Percentiles rank a stretch among this genome's conserved stretches.
Evolutionary conservation across 2,888 invertebrate genomes (phyloP).

Genomic region (Spatulosminthurus flaviceps): DNA sequence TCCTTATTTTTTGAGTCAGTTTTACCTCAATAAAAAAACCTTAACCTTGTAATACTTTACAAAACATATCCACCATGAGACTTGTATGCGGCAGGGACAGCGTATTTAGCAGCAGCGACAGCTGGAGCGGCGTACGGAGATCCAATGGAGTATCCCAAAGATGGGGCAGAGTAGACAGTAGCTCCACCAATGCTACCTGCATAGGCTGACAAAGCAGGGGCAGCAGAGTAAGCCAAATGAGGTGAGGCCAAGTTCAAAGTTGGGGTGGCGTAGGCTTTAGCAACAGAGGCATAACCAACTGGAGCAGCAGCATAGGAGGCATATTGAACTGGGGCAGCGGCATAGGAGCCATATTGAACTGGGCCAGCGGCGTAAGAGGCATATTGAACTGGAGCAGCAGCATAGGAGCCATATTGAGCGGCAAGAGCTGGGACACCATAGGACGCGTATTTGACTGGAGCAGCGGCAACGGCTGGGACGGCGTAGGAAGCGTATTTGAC

Average conservation of each 20-base stretch:
- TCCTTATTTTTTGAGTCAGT: not conserved
- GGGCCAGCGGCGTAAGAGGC: constrained; percentile 15
- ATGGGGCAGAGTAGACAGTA: constrained; percentile 56
- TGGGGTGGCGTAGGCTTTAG: constrained; percentile 49
- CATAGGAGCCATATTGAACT: constrained; percentile 26
- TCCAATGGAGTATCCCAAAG: constrained; percentile 60
- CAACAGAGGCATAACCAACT: constrained; percentile 29
- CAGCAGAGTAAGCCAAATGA: constrained; percentile 46
- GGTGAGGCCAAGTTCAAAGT: constrained; percentile 49
- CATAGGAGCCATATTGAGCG: not conserved
- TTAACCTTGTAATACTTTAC: too few species aligned
- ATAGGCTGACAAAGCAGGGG: not conserved
- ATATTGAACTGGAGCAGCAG: constrained; percentile 27
- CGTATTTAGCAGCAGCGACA: constrained; percentile 39
- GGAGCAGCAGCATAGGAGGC: constrained; percentile 12
- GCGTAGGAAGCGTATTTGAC: constrained; percentile 25
- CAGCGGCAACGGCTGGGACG: constrained; percentile 45
- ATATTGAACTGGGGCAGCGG: constrained; percentile 28
- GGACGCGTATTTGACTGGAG: too few species aligned
- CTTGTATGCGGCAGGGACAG: constrained; percentile 23
- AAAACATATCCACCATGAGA: not conserved
- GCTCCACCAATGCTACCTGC: constrained; percentile 39
- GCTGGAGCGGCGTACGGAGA: not conserved
- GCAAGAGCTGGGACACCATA: too few species aligned
- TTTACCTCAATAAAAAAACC: too few species aligned